Evolutionary conservation across 2,113 vertebrate genomes (phyloP).

Genomic region (Hassar affinis): DNA sequence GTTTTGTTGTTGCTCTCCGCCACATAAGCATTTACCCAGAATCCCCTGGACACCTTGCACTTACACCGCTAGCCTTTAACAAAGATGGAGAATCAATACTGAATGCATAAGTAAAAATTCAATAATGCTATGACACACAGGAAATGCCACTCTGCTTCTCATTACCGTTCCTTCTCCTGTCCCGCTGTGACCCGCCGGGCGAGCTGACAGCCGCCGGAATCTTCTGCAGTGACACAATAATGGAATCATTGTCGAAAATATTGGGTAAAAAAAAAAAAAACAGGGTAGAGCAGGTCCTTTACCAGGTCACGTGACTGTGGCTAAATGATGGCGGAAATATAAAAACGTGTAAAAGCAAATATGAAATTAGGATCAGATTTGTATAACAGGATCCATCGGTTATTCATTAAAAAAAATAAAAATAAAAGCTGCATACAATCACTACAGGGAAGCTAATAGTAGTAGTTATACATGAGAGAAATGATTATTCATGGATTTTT

Average conservation of each 20-base stretch:
- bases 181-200: background rate
- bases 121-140: constrained; percentile 10
- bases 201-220: constrained; percentile 3
- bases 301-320: background rate
- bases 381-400: too few relatives aligned
- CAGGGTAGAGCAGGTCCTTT: background rate
- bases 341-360: background rate
- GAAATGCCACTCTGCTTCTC: constrained; percentile 25
- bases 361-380: background rate
- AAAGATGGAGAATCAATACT: constrained; percentile 31
- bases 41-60: constrained; percentile 15
- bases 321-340: background rate
- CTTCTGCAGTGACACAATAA: background rate
- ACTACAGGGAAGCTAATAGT: too few relatives aligned
- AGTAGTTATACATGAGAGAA: too few relatives aligned
- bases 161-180: background rate
- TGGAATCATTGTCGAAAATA: constrained; percentile 15
- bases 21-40: constrained; percentile 32
- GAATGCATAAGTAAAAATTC: constrained; percentile 27
- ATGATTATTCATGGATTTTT: too few relatives aligned
- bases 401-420: too few relatives aligned
- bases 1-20: constrained; percentile 15
- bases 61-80: constrained; percentile 17
- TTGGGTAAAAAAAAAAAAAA: background rate
- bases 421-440: too few relatives aligned